phyloP scores from a whole-genome alignment of 2,888 invertebrate species.

The Campopleginae sp. region DNA sequence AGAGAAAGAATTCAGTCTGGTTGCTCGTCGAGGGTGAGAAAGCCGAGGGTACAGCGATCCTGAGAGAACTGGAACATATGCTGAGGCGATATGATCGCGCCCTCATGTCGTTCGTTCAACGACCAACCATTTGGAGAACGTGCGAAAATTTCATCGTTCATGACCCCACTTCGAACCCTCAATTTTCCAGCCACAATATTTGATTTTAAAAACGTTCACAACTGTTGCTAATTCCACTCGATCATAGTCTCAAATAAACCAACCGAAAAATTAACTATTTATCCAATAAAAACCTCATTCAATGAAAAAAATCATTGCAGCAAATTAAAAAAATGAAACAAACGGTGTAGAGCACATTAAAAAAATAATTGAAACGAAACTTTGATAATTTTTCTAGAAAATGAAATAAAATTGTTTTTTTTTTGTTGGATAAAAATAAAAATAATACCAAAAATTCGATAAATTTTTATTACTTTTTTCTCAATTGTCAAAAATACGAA shows the following conservation, averaged over 20 bases:
- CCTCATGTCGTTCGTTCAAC: slow-evolving; percentile 52
- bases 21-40: slow-evolving; percentile 77
- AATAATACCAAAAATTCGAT: too few species aligned
- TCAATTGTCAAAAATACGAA: not conserved
- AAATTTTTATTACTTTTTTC: not conserved
- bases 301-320: not conserved
- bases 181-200: not conserved
- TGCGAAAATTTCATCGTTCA: slow-evolving; percentile 73
- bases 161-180: slow-evolving; percentile 1
- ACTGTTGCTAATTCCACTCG: not conserved
- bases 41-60: slow-evolving; percentile 77
- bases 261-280: not conserved
- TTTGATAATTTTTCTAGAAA: too few species aligned
- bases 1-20: slow-evolving; percentile 16
- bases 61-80: slow-evolving; percentile 81
- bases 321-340: not conserved
- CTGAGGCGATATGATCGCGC: slow-evolving; percentile 60
- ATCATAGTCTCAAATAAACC: not conserved
- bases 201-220: not conserved
- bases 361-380: not conserved
- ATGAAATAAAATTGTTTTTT: too few species aligned
- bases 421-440: too few species aligned
- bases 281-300: not conserved
- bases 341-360: not conserved
- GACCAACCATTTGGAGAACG: slow-evolving; percentile 67